Percentiles rank a stretch among this genome's conserved stretches.
Evolutionary conservation across 2,797 vertebrate species (phyloP).

Genomic region (Petrocephalus schoutedeni): DNA sequence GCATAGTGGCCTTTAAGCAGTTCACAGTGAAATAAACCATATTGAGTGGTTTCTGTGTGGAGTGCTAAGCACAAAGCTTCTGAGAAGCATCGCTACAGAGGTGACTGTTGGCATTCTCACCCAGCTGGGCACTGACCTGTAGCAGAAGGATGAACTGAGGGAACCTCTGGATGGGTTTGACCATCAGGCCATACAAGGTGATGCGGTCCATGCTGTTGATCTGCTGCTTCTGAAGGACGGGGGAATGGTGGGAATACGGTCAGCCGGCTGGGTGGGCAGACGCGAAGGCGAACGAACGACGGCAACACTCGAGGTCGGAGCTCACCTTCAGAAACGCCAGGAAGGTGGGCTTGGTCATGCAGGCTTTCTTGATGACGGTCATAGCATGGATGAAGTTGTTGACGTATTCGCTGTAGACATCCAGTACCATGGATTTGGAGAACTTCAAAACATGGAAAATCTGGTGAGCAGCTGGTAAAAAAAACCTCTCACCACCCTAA

Average conservation of each 20-base stretch:
- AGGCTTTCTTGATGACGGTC: slow-evolving; percentile 79
- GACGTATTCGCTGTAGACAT: slow-evolving; percentile 80
- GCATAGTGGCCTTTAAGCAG: not conserved
- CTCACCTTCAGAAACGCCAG: slow-evolving; percentile 81
- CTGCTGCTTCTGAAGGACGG: slow-evolving; percentile 76
- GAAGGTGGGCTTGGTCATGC: slow-evolving; percentile 75
- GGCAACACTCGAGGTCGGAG: not conserved
- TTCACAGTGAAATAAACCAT: not conserved
- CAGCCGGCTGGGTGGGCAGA: not conserved
- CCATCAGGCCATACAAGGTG: slow-evolving; percentile 93
- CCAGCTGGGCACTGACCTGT: slow-evolving; percentile 69
- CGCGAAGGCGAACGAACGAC: not conserved
- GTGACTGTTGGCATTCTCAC: not conserved
- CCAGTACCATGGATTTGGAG: slow-evolving; percentile 81
- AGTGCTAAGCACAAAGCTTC: not conserved
- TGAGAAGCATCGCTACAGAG: not conserved
- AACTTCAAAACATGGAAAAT: slow-evolving; percentile 53
- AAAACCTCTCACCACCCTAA: not conserved
- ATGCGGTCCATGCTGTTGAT: slow-evolving; percentile 83
- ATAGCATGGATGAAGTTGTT: slow-evolving; percentile 82
- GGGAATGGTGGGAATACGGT: not conserved
- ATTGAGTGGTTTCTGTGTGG: not conserved
- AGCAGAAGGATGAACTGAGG: slow-evolving; percentile 94
- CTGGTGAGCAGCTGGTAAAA: not conserved
- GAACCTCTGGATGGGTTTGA: slow-evolving; percentile 95